A percentile compares a stretch with the other conserved stretches of the same genome.
These are phyloP conservation scores for Syrista parreyssii DNA, from an alignment of 2,888 invertebrate species.

Conservation along the genomic window DNA sequence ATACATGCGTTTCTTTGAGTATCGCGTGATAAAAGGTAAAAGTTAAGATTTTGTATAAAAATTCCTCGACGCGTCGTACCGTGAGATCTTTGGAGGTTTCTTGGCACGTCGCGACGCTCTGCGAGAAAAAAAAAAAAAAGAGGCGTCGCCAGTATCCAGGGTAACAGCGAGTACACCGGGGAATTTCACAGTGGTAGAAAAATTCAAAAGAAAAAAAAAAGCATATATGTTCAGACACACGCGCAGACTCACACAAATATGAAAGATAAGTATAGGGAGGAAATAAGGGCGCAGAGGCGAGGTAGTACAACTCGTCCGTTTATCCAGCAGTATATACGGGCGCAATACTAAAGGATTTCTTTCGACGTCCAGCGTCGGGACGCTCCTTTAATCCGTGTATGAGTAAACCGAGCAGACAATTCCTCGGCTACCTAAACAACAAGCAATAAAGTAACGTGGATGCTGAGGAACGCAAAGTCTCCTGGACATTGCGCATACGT, in stretches of 20 bases:
- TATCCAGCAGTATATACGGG: background rate
- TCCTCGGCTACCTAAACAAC: background rate
- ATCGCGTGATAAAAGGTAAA: no score
- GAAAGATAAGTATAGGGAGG: background rate
- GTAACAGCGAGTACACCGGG: background rate
- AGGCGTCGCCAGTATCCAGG: background rate
- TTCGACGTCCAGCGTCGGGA: background rate
- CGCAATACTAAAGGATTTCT: background rate
- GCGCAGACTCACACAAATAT: no score
- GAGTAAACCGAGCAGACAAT: background rate
- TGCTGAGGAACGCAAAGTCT: conserved; percentile 11
- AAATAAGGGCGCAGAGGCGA: background rate
- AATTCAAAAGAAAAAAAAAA: background rate
- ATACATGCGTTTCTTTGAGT: background rate
- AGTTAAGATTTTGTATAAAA: background rate
- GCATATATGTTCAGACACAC: background rate
- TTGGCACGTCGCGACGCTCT: background rate
- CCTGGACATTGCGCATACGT: conserved; percentile 31
- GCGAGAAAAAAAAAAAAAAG: background rate
- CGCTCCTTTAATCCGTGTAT: background rate
- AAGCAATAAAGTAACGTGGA: conserved; percentile 1
- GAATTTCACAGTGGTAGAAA: background rate
- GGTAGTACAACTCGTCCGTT: background rate
- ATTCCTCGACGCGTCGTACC: background rate
- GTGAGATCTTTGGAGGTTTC: background rate